Conservation (phyloP, 2,113 vertebrate species). For the Spermophilus dauricus region DNA sequence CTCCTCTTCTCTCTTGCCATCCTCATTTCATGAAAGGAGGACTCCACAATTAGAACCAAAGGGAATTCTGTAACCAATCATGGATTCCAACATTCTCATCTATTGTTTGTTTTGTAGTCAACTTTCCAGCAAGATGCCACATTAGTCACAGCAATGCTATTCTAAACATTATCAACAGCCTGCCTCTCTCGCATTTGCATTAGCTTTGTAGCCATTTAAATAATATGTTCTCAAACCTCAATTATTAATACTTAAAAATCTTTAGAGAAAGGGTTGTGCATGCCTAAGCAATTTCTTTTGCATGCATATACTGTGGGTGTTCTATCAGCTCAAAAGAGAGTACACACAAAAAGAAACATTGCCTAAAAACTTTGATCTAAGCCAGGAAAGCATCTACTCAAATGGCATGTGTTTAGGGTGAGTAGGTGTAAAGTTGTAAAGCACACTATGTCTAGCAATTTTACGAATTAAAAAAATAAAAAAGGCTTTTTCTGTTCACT, state of each 20-base stretch:
- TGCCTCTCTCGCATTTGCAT: slow-evolving; percentile 74
- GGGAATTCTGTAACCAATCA: slow-evolving; percentile 41
- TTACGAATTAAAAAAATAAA: background rate
- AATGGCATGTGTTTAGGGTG: slow-evolving; percentile 51
- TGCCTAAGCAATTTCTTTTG: slow-evolving; percentile 80
- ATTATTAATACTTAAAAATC: slow-evolving; percentile 75
- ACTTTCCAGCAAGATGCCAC: slow-evolving; percentile 68
- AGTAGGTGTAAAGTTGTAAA: slow-evolving; percentile 66
- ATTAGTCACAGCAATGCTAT: slow-evolving; percentile 77
- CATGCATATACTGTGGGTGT: slow-evolving; percentile 71
- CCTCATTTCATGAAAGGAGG: slow-evolving; percentile 59
- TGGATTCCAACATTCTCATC: slow-evolving; percentile 45
- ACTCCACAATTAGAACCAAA: slow-evolving; percentile 54
- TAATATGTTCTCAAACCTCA: slow-evolving; percentile 75
- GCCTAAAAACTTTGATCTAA: slow-evolving; percentile 67
- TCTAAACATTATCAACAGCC: slow-evolving; percentile 73
- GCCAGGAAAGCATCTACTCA: slow-evolving; percentile 77
- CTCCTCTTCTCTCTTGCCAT: background rate
- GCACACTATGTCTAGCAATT: slow-evolving; percentile 55
- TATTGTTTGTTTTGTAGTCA: slow-evolving; percentile 74
- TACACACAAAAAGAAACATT: slow-evolving; percentile 62
- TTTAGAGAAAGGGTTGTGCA: slow-evolving; percentile 76
- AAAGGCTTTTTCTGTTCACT: slow-evolving; percentile 31
- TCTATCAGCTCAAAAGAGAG: slow-evolving; percentile 75
- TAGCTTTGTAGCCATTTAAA: slow-evolving; percentile 79